Evolutionary conservation across 2,113 vertebrate genomes (phyloP).

Genomic region (Agelaius phoeniceus): DNA sequence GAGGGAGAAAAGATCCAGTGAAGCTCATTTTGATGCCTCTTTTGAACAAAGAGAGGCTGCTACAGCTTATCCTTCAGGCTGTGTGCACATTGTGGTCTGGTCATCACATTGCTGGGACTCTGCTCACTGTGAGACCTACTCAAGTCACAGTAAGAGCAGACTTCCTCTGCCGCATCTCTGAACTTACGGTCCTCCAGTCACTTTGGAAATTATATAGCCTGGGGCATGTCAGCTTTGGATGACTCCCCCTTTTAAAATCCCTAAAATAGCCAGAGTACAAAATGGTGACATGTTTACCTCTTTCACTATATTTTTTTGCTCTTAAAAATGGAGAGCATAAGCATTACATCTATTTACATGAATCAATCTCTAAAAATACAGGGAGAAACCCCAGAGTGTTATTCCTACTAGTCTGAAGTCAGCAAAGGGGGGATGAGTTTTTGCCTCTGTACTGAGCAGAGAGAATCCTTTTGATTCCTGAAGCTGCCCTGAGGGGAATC

Average conservation of each 20-base stretch:
- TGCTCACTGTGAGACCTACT: neutral
- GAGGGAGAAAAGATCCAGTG: neutral
- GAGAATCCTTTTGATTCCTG: neutral
- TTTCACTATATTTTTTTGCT: neutral
- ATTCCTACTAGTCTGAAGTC: neutral
- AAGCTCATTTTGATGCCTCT: neutral
- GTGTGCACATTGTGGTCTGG: accelerated
- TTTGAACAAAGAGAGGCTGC: neutral
- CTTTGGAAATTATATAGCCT: neutral
- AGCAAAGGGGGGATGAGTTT: neutral
- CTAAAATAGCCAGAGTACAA: neutral
- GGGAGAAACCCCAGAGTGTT: neutral
- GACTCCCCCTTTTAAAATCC: neutral
- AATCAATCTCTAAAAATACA: neutral
- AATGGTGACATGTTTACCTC: neutral
- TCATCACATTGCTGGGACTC: accelerated
- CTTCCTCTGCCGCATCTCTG: neutral
- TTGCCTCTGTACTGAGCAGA: neutral
- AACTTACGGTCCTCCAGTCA: neutral
- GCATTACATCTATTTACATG: neutral
- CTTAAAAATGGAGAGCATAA: neutral
- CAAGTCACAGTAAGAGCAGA: neutral
- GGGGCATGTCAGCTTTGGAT: neutral
- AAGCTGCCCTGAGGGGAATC: neutral
- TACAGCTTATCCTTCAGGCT: accelerated